Conservation (phyloP, 2,888 invertebrate genomes). For the Cheiracanthium punctorium region DNA sequence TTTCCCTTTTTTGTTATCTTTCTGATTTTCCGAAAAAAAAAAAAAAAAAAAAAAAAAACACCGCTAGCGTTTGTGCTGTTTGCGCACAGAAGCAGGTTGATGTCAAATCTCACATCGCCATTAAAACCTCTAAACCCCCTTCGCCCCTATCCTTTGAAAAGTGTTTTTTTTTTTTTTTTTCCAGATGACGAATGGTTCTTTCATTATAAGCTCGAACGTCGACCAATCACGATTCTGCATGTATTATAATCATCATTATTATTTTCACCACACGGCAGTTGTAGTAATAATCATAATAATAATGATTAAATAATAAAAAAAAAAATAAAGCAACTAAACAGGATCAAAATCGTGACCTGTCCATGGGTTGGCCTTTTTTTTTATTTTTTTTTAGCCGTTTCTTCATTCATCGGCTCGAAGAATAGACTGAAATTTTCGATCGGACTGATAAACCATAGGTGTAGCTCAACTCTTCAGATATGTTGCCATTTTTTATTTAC, state of each 20-base stretch:
- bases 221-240: neutral
- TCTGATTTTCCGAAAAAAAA: conserved; percentile 22
- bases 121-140: neutral
- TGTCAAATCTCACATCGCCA: conserved; percentile 38
- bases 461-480: neutral
- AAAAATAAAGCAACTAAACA: neutral
- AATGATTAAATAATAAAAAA: too few relatives aligned
- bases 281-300: too few relatives aligned
- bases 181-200: neutral
- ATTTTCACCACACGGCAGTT: neutral
- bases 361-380: neutral
- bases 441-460: neutral
- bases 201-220: neutral
- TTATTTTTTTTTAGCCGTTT: too few relatives aligned
- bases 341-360: neutral
- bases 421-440: neutral
- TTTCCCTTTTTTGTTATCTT: conserved; percentile 23
- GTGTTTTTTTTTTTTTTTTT: too few relatives aligned
- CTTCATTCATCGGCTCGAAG: too few relatives aligned
- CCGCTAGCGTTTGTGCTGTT: conserved; percentile 25
- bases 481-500: neutral
- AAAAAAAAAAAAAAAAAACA: neutral
- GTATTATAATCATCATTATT: neutral
- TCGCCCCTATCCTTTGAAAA: too few relatives aligned
- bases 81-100: conserved; percentile 18